Conservation (phyloP, 2,113 vertebrate species). For the Plecotus auritus region DNA sequence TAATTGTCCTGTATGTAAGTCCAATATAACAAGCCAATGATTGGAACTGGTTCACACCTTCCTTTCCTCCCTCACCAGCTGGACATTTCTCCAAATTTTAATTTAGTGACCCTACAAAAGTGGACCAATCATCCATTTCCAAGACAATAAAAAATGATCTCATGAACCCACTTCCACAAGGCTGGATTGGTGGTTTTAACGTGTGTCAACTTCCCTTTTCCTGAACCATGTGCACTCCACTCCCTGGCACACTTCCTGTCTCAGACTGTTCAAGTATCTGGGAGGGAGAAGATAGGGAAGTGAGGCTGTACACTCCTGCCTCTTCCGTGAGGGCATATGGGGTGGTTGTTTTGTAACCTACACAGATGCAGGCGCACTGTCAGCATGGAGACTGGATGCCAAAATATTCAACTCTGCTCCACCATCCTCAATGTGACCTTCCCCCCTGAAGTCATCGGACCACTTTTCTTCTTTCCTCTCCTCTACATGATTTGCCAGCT, state of each 20-base stretch:
- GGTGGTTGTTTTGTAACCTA: neutral
- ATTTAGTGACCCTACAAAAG: neutral
- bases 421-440: constrained; percentile 87
- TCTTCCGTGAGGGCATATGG: neutral
- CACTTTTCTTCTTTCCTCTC: constrained; percentile 88
- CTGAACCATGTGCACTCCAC: neutral
- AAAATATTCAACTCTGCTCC: constrained; percentile 87
- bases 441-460: constrained; percentile 79
- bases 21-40: neutral
- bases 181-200: neutral
- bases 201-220: neutral
- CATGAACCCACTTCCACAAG: neutral
- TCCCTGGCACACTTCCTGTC: neutral
- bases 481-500: constrained; percentile 86
- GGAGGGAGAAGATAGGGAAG: neutral
- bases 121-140: neutral
- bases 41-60: neutral
- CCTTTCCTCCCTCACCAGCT: neutral
- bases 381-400: constrained; percentile 89
- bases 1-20: neutral
- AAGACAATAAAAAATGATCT: neutral
- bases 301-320: rapidly evolving
- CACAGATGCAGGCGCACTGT: constrained; percentile 82
- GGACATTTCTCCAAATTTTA: neutral
- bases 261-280: neutral